Evolutionary conservation across 2,797 vertebrate genomes (phyloP), one percentile per base, ranked within the genome.

Genomic region (Anolis apletophallus): DNA sequence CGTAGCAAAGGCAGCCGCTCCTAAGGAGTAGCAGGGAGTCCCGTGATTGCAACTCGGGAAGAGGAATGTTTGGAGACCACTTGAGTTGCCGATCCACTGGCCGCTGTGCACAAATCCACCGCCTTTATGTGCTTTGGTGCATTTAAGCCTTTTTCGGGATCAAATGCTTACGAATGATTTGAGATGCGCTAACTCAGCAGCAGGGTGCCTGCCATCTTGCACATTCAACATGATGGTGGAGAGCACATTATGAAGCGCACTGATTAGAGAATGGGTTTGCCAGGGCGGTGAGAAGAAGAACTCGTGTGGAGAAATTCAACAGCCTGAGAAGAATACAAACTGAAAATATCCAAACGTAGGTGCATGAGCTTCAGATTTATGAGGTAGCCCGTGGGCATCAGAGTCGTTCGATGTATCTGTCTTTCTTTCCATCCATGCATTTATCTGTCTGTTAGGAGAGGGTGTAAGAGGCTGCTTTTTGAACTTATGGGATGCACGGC

Each of bases 111-210:
- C 83, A 92, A 93, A 91, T 91, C 86, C 86, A 67, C 50, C 36
- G n/a, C 88, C 80, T 90, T 86, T 40, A 84, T 86, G 14, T 12
- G 0, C 75, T 40, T 50, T 72, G 76, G 16, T 92, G n/a, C 92
- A 88, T 90, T 93, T 93, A 90, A 94, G 74, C 52, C 85, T 91
- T 85, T 91, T 85, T 86, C 84, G 87, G 90, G 91, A 87, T 89
- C 76, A 78, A 80, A 64, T 89, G 80, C 91, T 88, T 89, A 80
- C 64, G 77, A 89, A 92, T 93, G 87, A 89, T 90, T 91, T 94
- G 75, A 77, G 81, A 93, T 87, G 0, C 9, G 77, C 78, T 88
- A 80, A 84, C 14, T 0, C 81, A 64, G 88, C 59, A 85, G 85
- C 59, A 85, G 85, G 90, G 86, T 57, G 54, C 2, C 87, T 57